Base-by-base conservation (phyloP, 2,113 vertebrate species). In the Neotoma lepida region DNA sequence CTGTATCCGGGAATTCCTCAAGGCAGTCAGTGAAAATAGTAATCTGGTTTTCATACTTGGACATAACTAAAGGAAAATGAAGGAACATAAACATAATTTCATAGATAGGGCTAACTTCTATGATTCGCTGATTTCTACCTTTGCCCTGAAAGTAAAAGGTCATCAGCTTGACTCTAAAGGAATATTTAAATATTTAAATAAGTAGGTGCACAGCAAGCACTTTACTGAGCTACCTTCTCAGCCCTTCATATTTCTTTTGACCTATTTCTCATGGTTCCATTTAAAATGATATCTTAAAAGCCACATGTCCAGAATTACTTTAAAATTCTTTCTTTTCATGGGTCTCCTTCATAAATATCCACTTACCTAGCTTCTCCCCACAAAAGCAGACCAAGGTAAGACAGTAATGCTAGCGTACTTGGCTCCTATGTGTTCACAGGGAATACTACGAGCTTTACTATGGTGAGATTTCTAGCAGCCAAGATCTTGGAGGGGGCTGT, bases 1-100 rank as follows among this genome's bases (percentile, higher is more conserved):
- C 98, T 61, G 98, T 98, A 97, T 99, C 98, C 74, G 98, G 98
- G 95, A 99, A 98, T 93, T 99, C 98, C 98, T 99, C 98, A 97
- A 98, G 96, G 97, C 98, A 98, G 93, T 99, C 98, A 93, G 98
- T 95, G 89, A 98, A 98, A 97, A 98, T 92, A 96, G 97, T 98
- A 96, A 98, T 98, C 89, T 98, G 98, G 88, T 98, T 98, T 97
- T 99, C 98, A 98, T 98, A 98, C 96, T 97, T 98, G 94, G 98
- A 98, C 85, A 98, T 97, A 98, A 98, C 98, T 98, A 94, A 94
- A 98, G 18, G 94, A 77, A 73, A 96, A 98, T 4, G 95, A 82
- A 96, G 18, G 93, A 77, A 91, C 39, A 46, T 95, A 74, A 95
- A 71, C 61, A 93, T 92, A 80, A 88, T 92, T 93, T 96, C 89